Conservation (phyloP, 2,113 vertebrate genomes). For the Ahaetulla prasina region DNA sequence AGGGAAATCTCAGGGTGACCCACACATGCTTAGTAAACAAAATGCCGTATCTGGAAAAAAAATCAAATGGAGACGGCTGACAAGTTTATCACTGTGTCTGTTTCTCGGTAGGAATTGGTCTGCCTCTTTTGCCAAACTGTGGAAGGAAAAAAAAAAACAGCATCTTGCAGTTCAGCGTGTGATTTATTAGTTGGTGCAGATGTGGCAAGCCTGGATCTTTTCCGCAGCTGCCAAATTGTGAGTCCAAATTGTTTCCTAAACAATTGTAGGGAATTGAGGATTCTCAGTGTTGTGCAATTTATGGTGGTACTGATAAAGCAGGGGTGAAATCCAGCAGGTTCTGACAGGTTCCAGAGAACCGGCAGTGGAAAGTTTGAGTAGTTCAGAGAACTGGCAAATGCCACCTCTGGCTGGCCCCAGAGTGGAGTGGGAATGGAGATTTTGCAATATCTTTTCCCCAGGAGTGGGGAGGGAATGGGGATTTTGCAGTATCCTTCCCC, state of each 20-base stretch:
- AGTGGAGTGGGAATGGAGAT: no score
- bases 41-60: background rate
- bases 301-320: background rate
- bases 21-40: constrained; percentile 7
- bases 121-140: background rate
- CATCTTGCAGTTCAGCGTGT: background rate
- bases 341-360: no score
- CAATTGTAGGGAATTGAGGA: background rate
- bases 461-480: no score
- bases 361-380: no score
- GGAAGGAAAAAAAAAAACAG: background rate
- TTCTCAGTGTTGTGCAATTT: background rate
- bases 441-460: no score
- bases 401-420: no score
- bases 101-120: background rate
- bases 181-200: background rate
- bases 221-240: background rate
- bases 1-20: background rate
- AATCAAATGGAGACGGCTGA: background rate
- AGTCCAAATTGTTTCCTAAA: background rate
- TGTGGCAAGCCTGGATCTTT: background rate
- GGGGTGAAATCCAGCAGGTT: no score
- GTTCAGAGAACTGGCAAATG: no score
- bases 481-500: no score
- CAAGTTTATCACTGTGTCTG: background rate